phyloP scores from a whole-genome alignment of 2,888 invertebrate species.

The Sphaeridia pumilis region DNA sequence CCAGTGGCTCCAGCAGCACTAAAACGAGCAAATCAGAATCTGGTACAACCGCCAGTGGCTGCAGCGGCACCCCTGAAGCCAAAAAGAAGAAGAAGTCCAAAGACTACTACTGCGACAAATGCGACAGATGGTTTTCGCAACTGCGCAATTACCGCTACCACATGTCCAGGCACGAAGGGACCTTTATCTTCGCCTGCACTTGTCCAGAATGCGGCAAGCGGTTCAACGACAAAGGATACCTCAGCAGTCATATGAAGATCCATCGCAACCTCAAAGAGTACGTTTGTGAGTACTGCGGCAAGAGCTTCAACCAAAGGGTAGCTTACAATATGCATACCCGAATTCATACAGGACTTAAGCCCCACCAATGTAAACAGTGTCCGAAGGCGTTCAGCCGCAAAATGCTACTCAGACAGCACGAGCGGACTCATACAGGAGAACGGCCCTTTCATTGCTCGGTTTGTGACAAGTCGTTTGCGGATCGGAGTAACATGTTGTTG shows the following conservation, averaged over 20 bases:
- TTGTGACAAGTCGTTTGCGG: conserved; percentile 39
- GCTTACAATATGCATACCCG: conserved; percentile 74
- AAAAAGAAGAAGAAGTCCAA: conserved; percentile 44
- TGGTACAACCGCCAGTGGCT: conserved; percentile 37
- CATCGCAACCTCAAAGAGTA: conserved; percentile 53
- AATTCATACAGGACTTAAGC: conserved; percentile 33
- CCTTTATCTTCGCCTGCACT: conserved; percentile 61
- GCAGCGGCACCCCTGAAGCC: no score
- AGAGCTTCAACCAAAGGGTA: conserved; percentile 72
- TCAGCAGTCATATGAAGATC: conserved; percentile 76
- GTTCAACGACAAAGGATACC: conserved; percentile 64
- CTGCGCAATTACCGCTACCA: conserved; percentile 75
- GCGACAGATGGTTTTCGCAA: conserved; percentile 70
- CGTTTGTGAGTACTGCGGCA: conserved; percentile 57
- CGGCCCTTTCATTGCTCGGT: conserved; percentile 28
- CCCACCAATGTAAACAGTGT: conserved; percentile 23
- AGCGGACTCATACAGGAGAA: conserved; percentile 56
- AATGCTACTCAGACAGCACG: conserved; percentile 71
- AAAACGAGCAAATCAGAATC: not conserved
- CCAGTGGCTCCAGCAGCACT: not conserved
- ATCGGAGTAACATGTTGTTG: conserved; percentile 71
- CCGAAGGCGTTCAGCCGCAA: conserved; percentile 49
- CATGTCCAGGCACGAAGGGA: conserved; percentile 64
- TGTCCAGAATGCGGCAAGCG: conserved; percentile 67
- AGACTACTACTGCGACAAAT: conserved; percentile 60